Evolutionary conservation across 92 coral and sea anemone species (phyloP), one percentile per base, ranked within the genome.

Genomic region (Siderastrea radians): DNA sequence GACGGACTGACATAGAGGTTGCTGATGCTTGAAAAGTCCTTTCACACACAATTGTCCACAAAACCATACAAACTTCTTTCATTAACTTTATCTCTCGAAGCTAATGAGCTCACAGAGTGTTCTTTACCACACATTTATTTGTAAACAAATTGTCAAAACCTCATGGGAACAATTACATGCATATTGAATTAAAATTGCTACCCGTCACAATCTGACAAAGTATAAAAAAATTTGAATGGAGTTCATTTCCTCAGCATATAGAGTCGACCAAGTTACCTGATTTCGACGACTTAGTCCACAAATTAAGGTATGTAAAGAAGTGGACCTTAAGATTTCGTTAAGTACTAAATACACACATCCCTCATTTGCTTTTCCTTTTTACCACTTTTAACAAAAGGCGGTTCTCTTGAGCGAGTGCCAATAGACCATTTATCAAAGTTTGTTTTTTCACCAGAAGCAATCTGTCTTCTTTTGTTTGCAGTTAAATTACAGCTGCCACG

Each of bases 381-480:
- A 74, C 49, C 49, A 50, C 78, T 51, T 0, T 17, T 50, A 74
- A 54, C 78, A 74, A 51, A 74, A 74, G 38, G 38, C 38, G 38
- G 49, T 38, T 3, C 38, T 51, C 50, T 45, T 78, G 72, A 78
- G 47, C 15, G 53, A 46, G 12, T 15, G 45, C 53, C 68, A 77
- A 45, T 79, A 38, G 7, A 3, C 74, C 16, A 11, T 68, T 69
- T 19, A 53, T 45, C 10, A 55, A 53, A 54, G 38, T 13, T 59
- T 55, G 86, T 55, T 54, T 49, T 7, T 46, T 59, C 47, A 2
- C 11, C 49, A 1, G 68, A 77, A 43, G 65, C 46, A 68, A 81
- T 53, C 57, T 70, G 57, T 72, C 11, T n/a, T 50, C 79, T 49
- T 72, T 72, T 83, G 72, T 83, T 72, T 58, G 17, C 59, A 57